Evolutionary conservation across 2,113 vertebrate species (phyloP), one percentile per base, ranked within the genome.

Genomic region (Circaetus gallicus): DNA sequence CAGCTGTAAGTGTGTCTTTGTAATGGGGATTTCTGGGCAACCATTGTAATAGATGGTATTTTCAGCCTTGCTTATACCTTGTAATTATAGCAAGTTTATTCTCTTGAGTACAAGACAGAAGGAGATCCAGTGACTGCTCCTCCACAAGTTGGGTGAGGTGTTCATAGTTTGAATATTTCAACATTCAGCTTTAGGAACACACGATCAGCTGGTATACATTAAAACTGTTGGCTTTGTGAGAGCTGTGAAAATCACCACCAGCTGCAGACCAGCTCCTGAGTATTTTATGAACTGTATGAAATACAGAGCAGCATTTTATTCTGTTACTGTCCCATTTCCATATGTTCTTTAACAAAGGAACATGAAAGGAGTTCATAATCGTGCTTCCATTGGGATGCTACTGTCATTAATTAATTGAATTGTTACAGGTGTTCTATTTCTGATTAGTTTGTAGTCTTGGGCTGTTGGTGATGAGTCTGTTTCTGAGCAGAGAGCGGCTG

Each of bases 401-500:
- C 36, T 87, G 38, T 49, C 43, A 55, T 45, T 74, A 53, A 71
- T 86, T 63, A 47, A 59, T 21, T 53, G 21, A 78, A 56, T 70
- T 56, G 61, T 66, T 90, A 61, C 49, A 47, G 29, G 6, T 62
- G 43, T 36, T 93, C 1, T 26, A 66, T 94, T 92, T 92, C 49
- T 93, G 62, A 47, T 78, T 55, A 88, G n/a, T 91, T 91, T 82
- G 58, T 91, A 22, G 63, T 56, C 56, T 82, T 66, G 80, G 76
- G 71, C 69, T 89, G 83, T 61, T 67, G 80, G n/a, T 96, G 81
- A 97, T 0, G 0, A 50, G 36, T 82, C 53, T 94, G 21, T 91
- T 95, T 92, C 47, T 76, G 91, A 59, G 38, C 82, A 99, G 98
- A 98, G 56, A 94, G 94, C 7, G 97, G 96, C 67, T 99, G 99